Conservation (phyloP, 2,113 vertebrate species). For the Phaethornis superciliosus region DNA sequence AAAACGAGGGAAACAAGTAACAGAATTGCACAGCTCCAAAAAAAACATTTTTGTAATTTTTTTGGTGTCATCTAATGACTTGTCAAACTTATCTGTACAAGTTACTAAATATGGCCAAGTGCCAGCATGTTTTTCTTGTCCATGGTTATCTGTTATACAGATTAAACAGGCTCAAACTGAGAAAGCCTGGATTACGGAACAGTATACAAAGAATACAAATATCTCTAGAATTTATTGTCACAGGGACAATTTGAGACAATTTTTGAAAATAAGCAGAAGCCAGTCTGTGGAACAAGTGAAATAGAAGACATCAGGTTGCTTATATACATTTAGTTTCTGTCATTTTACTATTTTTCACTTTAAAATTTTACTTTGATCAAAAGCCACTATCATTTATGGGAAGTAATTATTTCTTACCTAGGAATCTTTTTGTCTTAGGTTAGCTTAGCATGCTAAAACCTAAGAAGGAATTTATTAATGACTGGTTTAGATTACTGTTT, state of each 20-base stretch:
- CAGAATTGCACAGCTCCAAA: neutral
- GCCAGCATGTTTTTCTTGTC: neutral
- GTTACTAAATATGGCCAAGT: neutral
- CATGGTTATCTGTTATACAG: neutral
- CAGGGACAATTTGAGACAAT: neutral
- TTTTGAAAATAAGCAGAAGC: neutral
- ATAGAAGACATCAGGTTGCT: neutral
- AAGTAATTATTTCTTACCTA: neutral
- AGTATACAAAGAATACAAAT: rapidly evolving
- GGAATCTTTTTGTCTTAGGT: neutral
- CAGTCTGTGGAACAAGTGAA: neutral
- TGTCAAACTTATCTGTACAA: neutral
- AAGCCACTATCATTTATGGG: neutral
- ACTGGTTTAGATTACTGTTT: neutral
- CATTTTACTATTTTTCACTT: neutral
- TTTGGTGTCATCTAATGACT: neutral
- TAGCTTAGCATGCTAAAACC: neutral
- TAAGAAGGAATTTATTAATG: neutral
- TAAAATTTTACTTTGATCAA: neutral
- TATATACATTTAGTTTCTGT: neutral
- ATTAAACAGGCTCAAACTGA: neutral
- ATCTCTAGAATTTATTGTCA: neutral
- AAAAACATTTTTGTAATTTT: neutral
- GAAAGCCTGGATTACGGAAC: neutral
- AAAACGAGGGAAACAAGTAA: neutral